Percentiles rank a stretch among this genome's conserved stretches.
phyloP scores from a whole-genome alignment of 2,888 invertebrate species.

The Schizaphis graminum region DNA sequence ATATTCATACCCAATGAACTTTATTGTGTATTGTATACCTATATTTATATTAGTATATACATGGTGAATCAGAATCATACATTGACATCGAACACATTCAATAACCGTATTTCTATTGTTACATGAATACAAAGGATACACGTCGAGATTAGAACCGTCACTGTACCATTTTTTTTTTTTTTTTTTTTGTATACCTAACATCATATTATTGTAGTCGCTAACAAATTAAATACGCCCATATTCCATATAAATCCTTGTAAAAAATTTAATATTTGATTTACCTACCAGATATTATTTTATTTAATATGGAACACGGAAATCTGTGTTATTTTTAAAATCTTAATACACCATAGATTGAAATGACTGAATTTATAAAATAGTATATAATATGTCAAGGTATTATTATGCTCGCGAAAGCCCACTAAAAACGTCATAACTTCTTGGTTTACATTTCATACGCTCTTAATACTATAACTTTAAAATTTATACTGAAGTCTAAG shows the following conservation, averaged over 20 bases:
- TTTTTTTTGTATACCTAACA: background rate
- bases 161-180: background rate
- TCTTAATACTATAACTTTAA: background rate
- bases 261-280: background rate
- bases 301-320: background rate
- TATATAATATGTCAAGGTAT: background rate
- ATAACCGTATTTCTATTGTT: slow-evolving; percentile 36
- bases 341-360: background rate
- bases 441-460: background rate
- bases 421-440: slow-evolving; percentile 24
- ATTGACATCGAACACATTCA: background rate
- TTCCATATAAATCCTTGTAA: background rate
- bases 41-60: background rate
- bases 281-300: background rate
- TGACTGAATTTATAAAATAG: slow-evolving; percentile 2
- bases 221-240: background rate
- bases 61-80: background rate
- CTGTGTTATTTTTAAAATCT: background rate
- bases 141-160: background rate
- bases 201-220: background rate
- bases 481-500: background rate
- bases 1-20: background rate
- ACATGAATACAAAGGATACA: background rate
- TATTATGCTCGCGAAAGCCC: background rate
- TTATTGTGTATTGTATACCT: background rate